Conservation (phyloP, 2,797 vertebrate genomes). For the Spinus olivaceus region DNA sequence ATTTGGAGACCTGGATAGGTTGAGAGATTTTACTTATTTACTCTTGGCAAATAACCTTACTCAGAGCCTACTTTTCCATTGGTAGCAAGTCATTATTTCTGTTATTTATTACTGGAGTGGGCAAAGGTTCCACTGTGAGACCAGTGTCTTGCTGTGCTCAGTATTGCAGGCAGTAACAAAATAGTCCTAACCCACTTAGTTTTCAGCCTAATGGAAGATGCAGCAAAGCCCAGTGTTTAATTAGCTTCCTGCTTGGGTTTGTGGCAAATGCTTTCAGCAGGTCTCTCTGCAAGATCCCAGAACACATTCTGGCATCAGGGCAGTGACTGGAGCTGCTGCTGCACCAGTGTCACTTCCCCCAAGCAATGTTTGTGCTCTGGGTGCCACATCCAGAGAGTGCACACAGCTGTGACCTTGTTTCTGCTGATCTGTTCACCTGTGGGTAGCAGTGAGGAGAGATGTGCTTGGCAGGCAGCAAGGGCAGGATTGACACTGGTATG, state of each 20-base stretch:
- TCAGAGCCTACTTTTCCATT: slow-evolving; percentile 10
- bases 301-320: neutral
- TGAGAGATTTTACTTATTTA: neutral
- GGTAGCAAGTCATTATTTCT: slow-evolving; percentile 20
- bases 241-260: slow-evolving; percentile 9
- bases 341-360: neutral
- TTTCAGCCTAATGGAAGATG: neutral
- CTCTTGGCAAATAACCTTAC: neutral
- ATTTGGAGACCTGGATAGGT: neutral
- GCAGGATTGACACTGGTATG: neutral
- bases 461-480: neutral
- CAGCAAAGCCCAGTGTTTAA: neutral
- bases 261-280: neutral
- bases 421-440: neutral
- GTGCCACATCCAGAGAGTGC: neutral
- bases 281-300: neutral
- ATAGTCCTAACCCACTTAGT: neutral
- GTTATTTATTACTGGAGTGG: neutral
- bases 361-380: neutral
- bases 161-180: neutral
- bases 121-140: neutral
- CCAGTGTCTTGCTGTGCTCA: neutral
- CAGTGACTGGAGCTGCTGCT: neutral
- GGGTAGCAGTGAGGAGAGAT: neutral
- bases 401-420: slow-evolving; percentile 9